Evolutionary conservation across 92 coral and sea anemone species (phyloP).

Genomic region (Epizoanthus scotinus): DNA sequence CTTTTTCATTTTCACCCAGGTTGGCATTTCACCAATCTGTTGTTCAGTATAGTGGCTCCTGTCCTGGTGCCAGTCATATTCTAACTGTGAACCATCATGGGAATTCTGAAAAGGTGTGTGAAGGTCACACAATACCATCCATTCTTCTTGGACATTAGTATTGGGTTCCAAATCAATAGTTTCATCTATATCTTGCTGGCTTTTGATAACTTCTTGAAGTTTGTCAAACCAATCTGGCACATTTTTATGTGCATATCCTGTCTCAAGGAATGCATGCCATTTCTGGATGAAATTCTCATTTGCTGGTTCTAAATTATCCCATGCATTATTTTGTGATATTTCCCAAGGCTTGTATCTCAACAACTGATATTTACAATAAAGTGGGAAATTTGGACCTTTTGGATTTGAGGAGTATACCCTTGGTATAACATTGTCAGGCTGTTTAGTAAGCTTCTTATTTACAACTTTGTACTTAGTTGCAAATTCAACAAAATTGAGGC

Average conservation of each 20-base stretch:
- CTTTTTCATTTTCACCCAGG: slow-evolving; percentile 36
- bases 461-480: slow-evolving; percentile 9
- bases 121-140: slow-evolving; percentile 62
- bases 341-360: slow-evolving; percentile 66
- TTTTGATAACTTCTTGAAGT: slow-evolving; percentile 47
- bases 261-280: slow-evolving; percentile 65
- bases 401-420: slow-evolving; percentile 55
- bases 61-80: slow-evolving; percentile 45
- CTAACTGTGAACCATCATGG: slow-evolving; percentile 26
- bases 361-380: slow-evolving; percentile 36
- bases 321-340: slow-evolving; percentile 48
- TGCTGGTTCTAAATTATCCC: slow-evolving; percentile 57
- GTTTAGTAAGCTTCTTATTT: slow-evolving; percentile 40
- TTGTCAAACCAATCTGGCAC: slow-evolving; percentile 73
- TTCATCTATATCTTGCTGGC: slow-evolving; percentile 41
- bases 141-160: slow-evolving; percentile 51
- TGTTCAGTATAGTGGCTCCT: slow-evolving; percentile 41
- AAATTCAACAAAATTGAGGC: slow-evolving; percentile 8
- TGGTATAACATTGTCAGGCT: slow-evolving; percentile 56
- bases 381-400: slow-evolving; percentile 49
- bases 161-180: slow-evolving; percentile 16
- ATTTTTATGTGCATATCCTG: slow-evolving; percentile 51
- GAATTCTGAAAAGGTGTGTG: slow-evolving; percentile 48
- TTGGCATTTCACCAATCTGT: slow-evolving; percentile 55
- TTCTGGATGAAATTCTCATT: slow-evolving; percentile 44